Conservation (phyloP, 2,113 vertebrate species). For the Equus przewalskii region DNA sequence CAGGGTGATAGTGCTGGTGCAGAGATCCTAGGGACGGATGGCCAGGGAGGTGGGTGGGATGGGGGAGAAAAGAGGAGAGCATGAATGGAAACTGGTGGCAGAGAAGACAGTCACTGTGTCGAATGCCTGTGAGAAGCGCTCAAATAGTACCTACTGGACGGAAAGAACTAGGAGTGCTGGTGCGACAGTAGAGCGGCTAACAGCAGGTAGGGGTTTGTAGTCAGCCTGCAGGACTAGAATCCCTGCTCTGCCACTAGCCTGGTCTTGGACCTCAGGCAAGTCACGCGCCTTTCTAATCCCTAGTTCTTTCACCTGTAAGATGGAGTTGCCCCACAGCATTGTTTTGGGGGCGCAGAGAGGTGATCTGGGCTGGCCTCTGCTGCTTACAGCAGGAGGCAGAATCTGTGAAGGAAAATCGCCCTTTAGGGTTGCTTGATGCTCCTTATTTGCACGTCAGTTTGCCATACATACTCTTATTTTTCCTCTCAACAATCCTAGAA, state of each 20-base stretch:
- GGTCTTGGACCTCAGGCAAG: neutral
- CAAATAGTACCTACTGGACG: neutral
- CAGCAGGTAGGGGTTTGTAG: neutral
- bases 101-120: neutral
- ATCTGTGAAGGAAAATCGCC: neutral
- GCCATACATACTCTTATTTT: neutral
- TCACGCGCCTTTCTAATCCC: neutral
- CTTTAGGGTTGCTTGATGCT: neutral
- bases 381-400: neutral
- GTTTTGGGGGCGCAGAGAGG: neutral
- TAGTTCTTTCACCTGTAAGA: neutral
- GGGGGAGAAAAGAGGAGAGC: neutral
- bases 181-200: neutral
- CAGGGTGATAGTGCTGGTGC: neutral
- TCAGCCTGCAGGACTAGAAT: neutral
- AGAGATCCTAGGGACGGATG: neutral
- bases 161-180: neutral
- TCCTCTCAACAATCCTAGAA: neutral
- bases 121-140: neutral
- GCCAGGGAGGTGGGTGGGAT: no score
- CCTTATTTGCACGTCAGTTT: neutral
- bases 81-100: neutral
- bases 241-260: neutral
- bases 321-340: neutral
- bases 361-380: neutral